These are phyloP conservation scores for Tetraneura akinire DNA, from an alignment of 1,140 invertebrate species.

Conservation along the genomic window DNA sequence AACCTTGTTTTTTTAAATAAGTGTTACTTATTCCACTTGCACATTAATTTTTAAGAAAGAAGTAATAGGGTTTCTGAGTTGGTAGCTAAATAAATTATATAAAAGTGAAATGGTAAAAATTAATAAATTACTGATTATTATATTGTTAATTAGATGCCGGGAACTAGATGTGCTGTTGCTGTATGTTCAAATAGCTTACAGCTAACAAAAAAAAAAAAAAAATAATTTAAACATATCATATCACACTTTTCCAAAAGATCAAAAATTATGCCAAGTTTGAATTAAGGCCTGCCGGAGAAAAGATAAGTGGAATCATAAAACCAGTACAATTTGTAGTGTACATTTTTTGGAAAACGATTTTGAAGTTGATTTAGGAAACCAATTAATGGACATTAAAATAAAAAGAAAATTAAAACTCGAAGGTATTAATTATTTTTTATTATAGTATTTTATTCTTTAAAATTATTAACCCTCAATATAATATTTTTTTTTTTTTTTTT, in stretches of 20 bases:
- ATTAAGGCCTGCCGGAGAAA: background rate
- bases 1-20: conserved; percentile 13
- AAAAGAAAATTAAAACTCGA: too few species aligned
- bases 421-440: background rate
- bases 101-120: background rate
- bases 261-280: background rate
- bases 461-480: background rate
- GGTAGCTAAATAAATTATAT: background rate
- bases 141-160: background rate
- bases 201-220: background rate
- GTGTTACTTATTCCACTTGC: too few species aligned
- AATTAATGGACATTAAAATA: too few species aligned
- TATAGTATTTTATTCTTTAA: background rate
- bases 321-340: background rate
- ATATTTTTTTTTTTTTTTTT: background rate
- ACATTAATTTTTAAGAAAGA: too few species aligned
- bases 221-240: background rate
- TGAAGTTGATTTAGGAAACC: too few species aligned
- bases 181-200: background rate
- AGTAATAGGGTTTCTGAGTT: too few species aligned
- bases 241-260: background rate
- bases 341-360: background rate
- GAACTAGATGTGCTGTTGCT: too few species aligned
- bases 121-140: conserved; percentile 1
- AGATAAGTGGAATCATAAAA: background rate